A percentile compares a stretch with the other conserved stretches of the same genome.
These are phyloP conservation scores for Nannoperca obscura DNA, from an alignment of 2,797 vertebrate species.

Conservation along the genomic window DNA sequence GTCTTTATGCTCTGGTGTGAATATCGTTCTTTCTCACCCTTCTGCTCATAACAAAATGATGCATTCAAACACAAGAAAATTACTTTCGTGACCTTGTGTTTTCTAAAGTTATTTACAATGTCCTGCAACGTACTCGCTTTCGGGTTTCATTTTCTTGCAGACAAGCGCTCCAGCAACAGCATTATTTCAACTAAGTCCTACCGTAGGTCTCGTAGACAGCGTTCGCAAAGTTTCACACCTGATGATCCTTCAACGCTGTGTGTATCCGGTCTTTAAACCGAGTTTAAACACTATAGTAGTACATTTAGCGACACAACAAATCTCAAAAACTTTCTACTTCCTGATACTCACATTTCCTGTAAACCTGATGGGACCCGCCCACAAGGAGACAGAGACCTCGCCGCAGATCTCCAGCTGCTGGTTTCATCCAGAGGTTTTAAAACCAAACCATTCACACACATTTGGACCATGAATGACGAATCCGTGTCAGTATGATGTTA, in stretches of 20 bases:
- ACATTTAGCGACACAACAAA: slow-evolving; percentile 46
- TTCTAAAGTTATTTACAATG: slow-evolving; percentile 1
- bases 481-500: no score
- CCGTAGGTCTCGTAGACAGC: slow-evolving; percentile 49
- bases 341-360: slow-evolving; percentile 81
- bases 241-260: not conserved
- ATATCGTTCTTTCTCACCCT: not conserved
- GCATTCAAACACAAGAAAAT: not conserved
- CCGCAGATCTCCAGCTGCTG: not conserved
- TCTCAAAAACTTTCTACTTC: slow-evolving; percentile 71
- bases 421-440: fast-evolving
- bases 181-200: slow-evolving; percentile 50
- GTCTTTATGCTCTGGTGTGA: not conserved
- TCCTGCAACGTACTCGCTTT: not conserved
- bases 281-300: not conserved
- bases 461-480: fast-evolving
- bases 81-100: not conserved
- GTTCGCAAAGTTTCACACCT: slow-evolving; percentile 17
- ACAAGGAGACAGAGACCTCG: slow-evolving; percentile 38
- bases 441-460: no score
- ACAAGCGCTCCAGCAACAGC: not conserved
- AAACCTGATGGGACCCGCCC: slow-evolving; percentile 73
- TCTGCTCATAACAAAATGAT: not conserved
- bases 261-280: not conserved
- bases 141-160: slow-evolving; percentile 5